Conservation (phyloP, 2,888 invertebrate genomes). For the Hypercompe scribonia region DNA sequence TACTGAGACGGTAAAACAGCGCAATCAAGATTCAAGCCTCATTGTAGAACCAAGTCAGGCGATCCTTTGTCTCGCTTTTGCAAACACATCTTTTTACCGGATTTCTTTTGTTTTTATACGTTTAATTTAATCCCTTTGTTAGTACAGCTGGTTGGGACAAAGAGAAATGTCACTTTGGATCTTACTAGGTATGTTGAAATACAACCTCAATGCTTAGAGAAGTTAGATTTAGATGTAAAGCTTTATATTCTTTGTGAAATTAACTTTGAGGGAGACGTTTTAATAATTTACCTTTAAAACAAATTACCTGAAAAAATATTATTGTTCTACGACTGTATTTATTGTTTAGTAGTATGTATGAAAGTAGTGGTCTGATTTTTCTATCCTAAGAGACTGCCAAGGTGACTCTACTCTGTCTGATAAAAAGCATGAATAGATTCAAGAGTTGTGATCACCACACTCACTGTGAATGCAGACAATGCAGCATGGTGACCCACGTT, state of each 20-base stretch:
- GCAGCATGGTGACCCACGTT: too few species aligned
- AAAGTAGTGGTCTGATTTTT: too few species aligned
- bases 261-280: slow-evolving; percentile 4
- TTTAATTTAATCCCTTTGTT: slow-evolving; percentile 78
- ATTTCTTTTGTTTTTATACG: slow-evolving; percentile 58
- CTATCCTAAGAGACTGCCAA: too few species aligned
- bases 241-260: slow-evolving; percentile 21
- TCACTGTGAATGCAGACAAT: too few species aligned
- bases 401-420: too few species aligned
- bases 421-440: too few species aligned
- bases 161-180: slow-evolving; percentile 62
- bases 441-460: too few species aligned
- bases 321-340: background rate
- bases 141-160: slow-evolving; percentile 71
- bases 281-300: background rate
- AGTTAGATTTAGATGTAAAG: slow-evolving; percentile 32
- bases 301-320: background rate
- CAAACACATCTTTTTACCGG: slow-evolving; percentile 51
- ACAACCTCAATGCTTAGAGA: slow-evolving; percentile 31
- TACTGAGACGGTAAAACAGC: slow-evolving; percentile 21
- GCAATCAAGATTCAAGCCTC: slow-evolving; percentile 44
- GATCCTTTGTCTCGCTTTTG: slow-evolving; percentile 41
- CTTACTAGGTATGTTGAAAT: slow-evolving; percentile 38
- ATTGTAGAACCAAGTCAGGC: slow-evolving; percentile 39
- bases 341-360: background rate